phyloP scores from a whole-genome alignment of 2,797 vertebrate species.

The Eleutherodactylus coqui region DNA sequence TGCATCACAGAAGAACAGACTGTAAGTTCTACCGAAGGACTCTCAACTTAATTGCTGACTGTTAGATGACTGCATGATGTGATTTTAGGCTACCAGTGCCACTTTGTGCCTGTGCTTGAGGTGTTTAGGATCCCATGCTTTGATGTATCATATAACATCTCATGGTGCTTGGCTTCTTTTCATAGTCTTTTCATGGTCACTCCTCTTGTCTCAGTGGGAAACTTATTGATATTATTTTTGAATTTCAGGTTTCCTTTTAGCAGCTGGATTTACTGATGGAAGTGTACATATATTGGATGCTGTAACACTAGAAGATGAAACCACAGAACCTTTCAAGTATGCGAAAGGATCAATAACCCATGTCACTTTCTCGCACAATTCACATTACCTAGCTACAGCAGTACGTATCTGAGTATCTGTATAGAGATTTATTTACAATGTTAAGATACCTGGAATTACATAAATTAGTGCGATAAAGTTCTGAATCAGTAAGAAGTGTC shows the following conservation, averaged over 20 bases:
- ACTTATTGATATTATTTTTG: background rate
- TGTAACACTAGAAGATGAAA: conserved; percentile 78
- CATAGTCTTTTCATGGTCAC: background rate
- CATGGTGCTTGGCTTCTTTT: background rate
- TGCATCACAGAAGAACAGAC: no score
- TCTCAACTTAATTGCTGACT: no score
- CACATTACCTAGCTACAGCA: conserved; percentile 88
- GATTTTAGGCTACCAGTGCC: background rate
- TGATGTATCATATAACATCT: background rate
- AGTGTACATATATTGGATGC: conserved; percentile 83
- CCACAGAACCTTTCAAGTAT: conserved; percentile 76
- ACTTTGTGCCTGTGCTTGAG: background rate
- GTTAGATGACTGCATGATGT: background rate
- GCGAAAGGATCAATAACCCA: conserved; percentile 80
- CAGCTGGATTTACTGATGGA: conserved; percentile 86
- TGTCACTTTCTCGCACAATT: conserved; percentile 89
- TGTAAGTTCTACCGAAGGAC: no score
- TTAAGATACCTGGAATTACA: no score
- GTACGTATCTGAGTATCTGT: conserved; percentile 79
- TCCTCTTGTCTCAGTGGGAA: background rate
- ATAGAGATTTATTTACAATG: background rate
- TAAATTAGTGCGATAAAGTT: no score
- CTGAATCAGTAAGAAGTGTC: no score
- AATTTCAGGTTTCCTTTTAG: conserved; percentile 83
- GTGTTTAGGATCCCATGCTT: background rate